Percentiles rank a stretch among this genome's conserved stretches.
Evolutionary conservation across 2,888 invertebrate genomes (phyloP).

Genomic region (Athalia circularis): DNA sequence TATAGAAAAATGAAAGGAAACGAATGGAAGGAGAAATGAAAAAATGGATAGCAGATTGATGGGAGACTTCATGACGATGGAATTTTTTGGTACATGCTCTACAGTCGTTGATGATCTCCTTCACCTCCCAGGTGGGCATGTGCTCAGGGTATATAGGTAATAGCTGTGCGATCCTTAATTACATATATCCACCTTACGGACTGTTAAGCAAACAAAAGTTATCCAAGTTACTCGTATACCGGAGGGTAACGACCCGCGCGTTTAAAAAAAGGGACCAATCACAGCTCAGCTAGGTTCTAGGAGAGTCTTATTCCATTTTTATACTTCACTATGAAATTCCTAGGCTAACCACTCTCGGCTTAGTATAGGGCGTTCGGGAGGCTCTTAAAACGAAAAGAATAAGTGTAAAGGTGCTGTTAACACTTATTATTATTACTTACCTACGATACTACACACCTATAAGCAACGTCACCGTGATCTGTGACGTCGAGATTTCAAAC

Average conservation of each 20-base stretch:
- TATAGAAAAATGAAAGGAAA: too few relatives aligned
- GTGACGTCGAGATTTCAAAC: too few relatives aligned
- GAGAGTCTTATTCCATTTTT: conserved; percentile 44
- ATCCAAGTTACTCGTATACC: conserved; percentile 38
- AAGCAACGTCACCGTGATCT: conserved; percentile 10
- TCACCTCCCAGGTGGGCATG: not conserved
- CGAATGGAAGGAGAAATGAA: too few relatives aligned
- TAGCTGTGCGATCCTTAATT: conserved; percentile 45
- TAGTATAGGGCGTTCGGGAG: conserved; percentile 40
- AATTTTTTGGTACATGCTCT: not conserved
- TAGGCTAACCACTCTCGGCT: conserved; percentile 43
- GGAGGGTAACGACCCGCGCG: conserved; percentile 45
- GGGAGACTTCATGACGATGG: too few relatives aligned
- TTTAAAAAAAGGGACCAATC: conserved; percentile 45
- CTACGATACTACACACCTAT: not conserved
- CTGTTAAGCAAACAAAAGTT: conserved; percentile 45
- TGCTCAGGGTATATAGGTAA: conserved; percentile 24
- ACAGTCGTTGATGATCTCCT: conserved; percentile 9
- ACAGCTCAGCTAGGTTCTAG: conserved; percentile 30
- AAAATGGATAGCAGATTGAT: too few relatives aligned
- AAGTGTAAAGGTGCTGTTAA: conserved; percentile 32
- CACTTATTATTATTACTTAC: conserved; percentile 9
- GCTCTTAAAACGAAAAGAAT: conserved; percentile 10
- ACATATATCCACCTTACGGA: conserved; percentile 45
- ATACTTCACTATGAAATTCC: conserved; percentile 44